A percentile compares a stretch with the other conserved stretches of the same genome.
Evolutionary conservation across 2,888 invertebrate genomes (phyloP).

Genomic region (Ferrisia virgata): DNA sequence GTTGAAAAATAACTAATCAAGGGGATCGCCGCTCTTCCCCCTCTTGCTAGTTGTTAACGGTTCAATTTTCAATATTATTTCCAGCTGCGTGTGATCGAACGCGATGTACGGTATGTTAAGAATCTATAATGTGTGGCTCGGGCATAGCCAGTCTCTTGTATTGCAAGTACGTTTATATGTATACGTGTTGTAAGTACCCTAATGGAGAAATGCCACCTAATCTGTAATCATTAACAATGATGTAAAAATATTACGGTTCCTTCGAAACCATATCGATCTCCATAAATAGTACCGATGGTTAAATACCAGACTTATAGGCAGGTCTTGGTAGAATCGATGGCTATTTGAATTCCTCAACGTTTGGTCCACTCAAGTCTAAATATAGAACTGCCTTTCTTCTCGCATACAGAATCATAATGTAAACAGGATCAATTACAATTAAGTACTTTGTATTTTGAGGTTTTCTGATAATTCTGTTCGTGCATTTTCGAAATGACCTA

Average conservation of each 20-base stretch:
- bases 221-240: slow-evolving; percentile 19
- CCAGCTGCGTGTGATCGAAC: not conserved
- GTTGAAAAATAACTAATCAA: not conserved
- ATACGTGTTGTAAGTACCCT: not conserved
- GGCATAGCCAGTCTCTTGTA: too few relatives aligned
- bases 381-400: not conserved
- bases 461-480: too few relatives aligned
- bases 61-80: slow-evolving; percentile 12
- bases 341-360: not conserved
- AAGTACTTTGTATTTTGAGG: too few relatives aligned
- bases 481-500: slow-evolving; percentile 21
- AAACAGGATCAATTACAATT: not conserved
- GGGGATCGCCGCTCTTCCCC: not conserved
- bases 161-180: not conserved
- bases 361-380: not conserved
- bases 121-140: not conserved
- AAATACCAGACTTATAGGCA: not conserved
- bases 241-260: slow-evolving; percentile 7
- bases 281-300: not conserved
- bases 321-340: not conserved
- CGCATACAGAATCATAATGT: not conserved
- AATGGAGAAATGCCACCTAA: slow-evolving; percentile 12
- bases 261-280: not conserved
- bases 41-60: not conserved
- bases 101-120: not conserved